Conservation (phyloP, 2,113 vertebrate genomes). For the Lontra canadensis region DNA sequence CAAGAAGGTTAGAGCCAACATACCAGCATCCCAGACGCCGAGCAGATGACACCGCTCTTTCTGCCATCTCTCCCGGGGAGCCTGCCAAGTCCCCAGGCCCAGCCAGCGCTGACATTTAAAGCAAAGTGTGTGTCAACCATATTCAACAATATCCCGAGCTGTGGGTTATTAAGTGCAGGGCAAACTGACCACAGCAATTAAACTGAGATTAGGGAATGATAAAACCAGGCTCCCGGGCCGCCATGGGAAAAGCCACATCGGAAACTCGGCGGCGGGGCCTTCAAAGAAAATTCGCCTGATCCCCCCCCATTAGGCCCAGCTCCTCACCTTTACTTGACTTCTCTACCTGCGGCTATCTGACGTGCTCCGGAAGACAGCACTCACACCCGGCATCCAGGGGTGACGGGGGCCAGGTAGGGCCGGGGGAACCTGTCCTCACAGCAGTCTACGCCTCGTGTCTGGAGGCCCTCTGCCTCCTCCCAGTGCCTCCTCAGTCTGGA, state of each 20-base stretch:
- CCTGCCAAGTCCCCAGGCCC: slow-evolving; percentile 88
- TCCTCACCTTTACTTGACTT: not conserved
- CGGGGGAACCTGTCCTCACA: not conserved
- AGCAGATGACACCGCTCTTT: slow-evolving; percentile 89
- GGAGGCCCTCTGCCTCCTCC: too few relatives aligned
- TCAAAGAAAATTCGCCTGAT: slow-evolving; percentile 66
- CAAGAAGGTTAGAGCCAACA: slow-evolving; percentile 80
- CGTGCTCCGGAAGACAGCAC: slow-evolving; percentile 23
- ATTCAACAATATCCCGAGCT: slow-evolving; percentile 94
- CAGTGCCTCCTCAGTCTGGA: not conserved
- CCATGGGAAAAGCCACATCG: slow-evolving; percentile 85
- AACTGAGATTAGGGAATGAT: slow-evolving; percentile 94
- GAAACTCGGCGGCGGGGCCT: slow-evolving; percentile 80
- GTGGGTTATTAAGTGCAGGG: slow-evolving; percentile 96
- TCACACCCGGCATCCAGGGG: slow-evolving; percentile 6
- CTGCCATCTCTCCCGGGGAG: slow-evolving; percentile 88
- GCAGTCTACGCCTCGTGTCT: not conserved
- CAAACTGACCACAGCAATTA: slow-evolving; percentile 96
- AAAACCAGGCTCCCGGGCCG: slow-evolving; percentile 84
- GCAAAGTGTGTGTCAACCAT: slow-evolving; percentile 91
- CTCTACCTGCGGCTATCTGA: not conserved
- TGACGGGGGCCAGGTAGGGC: not conserved
- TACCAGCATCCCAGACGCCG: slow-evolving; percentile 85
- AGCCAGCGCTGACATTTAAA: slow-evolving; percentile 88
- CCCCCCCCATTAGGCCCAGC: not conserved